Base-by-base conservation (phyloP, 2,797 vertebrate genomes). In the Pseudochirops corinnae region DNA sequence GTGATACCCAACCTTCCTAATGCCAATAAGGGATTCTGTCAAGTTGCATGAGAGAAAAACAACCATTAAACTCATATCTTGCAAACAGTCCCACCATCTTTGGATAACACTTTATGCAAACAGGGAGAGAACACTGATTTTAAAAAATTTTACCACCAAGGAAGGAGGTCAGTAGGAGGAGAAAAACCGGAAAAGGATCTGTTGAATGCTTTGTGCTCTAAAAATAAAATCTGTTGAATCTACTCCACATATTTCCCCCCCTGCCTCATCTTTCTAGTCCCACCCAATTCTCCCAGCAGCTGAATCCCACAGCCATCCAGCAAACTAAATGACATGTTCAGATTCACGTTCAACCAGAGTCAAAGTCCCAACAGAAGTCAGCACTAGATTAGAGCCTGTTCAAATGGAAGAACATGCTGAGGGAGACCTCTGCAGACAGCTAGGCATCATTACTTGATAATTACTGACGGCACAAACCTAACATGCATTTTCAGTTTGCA, bases 351-450 rank as follows among this genome's bases (percentile, higher is more conserved):
- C 97, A 97, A 95, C 95, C 91, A 96, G 93, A 95, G 94, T 94
- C 93, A 96, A 94, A 92, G 39, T 50, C 96, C 92, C 96, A 94
- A 93, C n/a, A 93, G 62, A 74, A 60, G 87, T 91, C 56, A 52
- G 90, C 58, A 56, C 50, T 29, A 31, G 29, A 46, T 58, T n/a
- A 94, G 92, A 56, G 92, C 46, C 60, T 29, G 39, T 55, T 91
- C 26, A 50, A 56, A 90, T 96, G 55, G 92, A 93, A 93, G 92
- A 92, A 26, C 0, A 0, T 96, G 91, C 58, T 0, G 0, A 98
- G 98, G 95, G 98, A 56, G 96, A 97, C 98, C 98, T 97, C 98
- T 98, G 97, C 95, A 96, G 55, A 90, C 10, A 1, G 24, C 14
- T 21, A n/a, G 0, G 55, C 31, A 96, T 91, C 1, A 62, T 96